phyloP scores from a whole-genome alignment of 2,797 vertebrate genomes.

The Schizopygopsis malacanthus region DNA sequence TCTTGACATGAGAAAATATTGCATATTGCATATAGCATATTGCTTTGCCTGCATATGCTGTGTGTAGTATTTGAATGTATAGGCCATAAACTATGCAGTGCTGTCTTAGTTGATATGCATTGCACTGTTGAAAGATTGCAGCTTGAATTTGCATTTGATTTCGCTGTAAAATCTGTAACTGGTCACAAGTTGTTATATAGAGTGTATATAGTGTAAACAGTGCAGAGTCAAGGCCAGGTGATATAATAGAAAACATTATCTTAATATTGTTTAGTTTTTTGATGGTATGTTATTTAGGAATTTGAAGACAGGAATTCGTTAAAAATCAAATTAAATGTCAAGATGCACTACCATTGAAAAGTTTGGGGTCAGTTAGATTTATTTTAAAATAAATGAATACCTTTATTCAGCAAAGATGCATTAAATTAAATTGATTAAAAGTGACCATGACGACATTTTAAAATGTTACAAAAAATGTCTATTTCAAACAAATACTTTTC shows the following conservation, averaged over 20 bases:
- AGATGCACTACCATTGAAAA: too few species aligned
- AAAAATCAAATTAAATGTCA: background rate
- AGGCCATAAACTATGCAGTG: background rate
- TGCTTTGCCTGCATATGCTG: background rate
- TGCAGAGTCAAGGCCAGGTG: background rate
- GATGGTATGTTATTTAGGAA: too few species aligned
- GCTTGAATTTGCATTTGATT: conserved; percentile 19
- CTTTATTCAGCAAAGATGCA: background rate
- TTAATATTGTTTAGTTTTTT: background rate
- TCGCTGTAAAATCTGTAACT: conserved; percentile 13
- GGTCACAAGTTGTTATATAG: background rate
- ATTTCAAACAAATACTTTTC: background rate
- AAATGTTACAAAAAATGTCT: background rate
- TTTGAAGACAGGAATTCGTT: background rate
- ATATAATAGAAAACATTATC: background rate
- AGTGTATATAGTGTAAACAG: background rate
- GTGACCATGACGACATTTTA: background rate
- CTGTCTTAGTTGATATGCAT: background rate
- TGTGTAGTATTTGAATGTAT: background rate
- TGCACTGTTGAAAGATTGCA: background rate
- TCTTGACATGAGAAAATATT: background rate
- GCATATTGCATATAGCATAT: background rate
- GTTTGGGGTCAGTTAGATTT: background rate
- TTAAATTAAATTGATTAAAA: background rate
- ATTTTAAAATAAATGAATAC: background rate